Conservation (phyloP, 2,888 invertebrate species). For the Apamea monoglypha region DNA sequence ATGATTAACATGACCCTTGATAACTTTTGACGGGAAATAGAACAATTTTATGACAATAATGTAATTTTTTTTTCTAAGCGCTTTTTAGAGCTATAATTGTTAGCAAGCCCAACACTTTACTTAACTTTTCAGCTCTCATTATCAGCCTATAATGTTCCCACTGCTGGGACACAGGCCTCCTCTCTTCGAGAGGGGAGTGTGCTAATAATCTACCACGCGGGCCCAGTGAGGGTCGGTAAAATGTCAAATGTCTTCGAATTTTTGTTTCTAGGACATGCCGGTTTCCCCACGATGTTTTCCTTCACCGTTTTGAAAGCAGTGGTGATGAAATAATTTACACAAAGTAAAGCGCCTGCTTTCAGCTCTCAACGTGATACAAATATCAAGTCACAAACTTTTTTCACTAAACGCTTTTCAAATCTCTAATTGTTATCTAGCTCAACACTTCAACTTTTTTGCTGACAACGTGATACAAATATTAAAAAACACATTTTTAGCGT, state of each 20-base stretch:
- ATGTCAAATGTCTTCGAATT: too few relatives aligned
- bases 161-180: too few relatives aligned
- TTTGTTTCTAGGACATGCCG: too few relatives aligned
- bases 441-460: slow-evolving; percentile 1
- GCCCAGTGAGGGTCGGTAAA: too few relatives aligned
- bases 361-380: slow-evolving; percentile 3
- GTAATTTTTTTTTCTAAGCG: background rate
- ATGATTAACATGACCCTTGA: background rate
- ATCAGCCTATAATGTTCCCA: too few relatives aligned
- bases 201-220: too few relatives aligned
- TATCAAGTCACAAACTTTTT: background rate
- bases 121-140: background rate
- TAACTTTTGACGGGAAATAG: background rate
- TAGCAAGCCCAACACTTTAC: background rate
- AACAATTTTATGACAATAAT: background rate
- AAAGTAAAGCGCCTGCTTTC: background rate
- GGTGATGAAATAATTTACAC: too few relatives aligned
- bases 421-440: background rate
- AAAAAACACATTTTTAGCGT: slow-evolving; percentile 6
- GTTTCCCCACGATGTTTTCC: too few relatives aligned
- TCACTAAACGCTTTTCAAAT: background rate
- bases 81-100: slow-evolving; percentile 1
- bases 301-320: too few relatives aligned
- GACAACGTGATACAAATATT: slow-evolving; percentile 2
- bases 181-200: too few relatives aligned